phyloP scores from a whole-genome alignment of 2,888 invertebrate species.

The Mactromeris polynyma region DNA sequence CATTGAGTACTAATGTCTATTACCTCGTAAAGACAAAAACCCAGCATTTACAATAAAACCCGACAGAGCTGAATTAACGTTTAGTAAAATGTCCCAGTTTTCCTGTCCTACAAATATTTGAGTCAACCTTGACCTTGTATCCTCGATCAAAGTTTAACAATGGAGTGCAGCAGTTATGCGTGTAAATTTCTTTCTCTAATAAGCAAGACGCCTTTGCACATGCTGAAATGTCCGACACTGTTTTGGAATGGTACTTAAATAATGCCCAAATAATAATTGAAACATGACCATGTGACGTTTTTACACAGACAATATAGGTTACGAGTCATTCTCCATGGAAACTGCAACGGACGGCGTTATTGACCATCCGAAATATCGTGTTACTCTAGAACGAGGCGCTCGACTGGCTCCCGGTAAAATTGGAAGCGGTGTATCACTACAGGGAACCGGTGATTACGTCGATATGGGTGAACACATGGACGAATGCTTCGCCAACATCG shows the following conservation, averaged over 20 bases:
- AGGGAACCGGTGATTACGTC: constrained; percentile 81
- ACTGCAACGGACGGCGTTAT: constrained; percentile 78
- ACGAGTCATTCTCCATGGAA: constrained; percentile 85
- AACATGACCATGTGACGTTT: constrained; percentile 40
- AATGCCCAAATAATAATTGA: not conserved
- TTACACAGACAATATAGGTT: constrained; percentile 81
- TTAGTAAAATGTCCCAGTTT: not conserved
- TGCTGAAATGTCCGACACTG: not conserved
- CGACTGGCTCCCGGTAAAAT: constrained; percentile 78
- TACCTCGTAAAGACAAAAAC: no score
- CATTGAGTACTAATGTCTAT: no score
- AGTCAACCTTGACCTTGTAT: no score
- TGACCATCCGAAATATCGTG: constrained; percentile 81
- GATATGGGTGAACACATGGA: constrained; percentile 79
- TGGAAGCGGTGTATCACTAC: constrained; percentile 81
- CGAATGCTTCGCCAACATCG: constrained; percentile 83
- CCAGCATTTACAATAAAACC: no score
- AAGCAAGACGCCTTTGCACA: not conserved
- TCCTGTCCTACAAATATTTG: no score
- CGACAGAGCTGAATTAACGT: no score
- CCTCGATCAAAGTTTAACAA: no score
- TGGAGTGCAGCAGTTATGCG: no score
- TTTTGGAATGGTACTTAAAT: not conserved
- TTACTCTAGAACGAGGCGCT: constrained; percentile 83
- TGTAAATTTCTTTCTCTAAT: no score